Evolutionary conservation across 2,888 invertebrate species (phyloP).

Genomic region (Oscheius sp.): DNA sequence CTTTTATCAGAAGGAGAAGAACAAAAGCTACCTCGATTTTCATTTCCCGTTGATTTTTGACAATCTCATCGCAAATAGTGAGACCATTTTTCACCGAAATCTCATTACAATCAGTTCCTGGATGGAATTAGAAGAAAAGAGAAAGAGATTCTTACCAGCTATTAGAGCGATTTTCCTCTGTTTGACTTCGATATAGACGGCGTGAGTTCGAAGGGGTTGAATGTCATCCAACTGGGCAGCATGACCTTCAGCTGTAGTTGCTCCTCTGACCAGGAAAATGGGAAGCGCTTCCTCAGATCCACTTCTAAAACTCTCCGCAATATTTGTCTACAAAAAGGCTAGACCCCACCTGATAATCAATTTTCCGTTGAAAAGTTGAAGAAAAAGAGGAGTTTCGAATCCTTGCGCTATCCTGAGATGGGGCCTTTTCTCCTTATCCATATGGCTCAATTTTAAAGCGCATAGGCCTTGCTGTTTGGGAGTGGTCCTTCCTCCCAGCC

Average conservation of each 20-base stretch:
- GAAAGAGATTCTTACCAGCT: constrained; percentile 7
- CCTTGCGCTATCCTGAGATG: constrained; percentile 43
- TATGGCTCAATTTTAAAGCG: constrained; percentile 59
- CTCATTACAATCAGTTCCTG: constrained; percentile 12
- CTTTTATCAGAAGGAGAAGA: no score
- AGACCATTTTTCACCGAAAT: constrained; percentile 10
- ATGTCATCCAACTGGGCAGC: constrained; percentile 36
- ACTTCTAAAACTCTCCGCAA: constrained; percentile 19
- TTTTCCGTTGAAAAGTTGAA: constrained; percentile 41
- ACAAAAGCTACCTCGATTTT: not conserved
- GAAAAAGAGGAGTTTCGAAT: constrained; percentile 45
- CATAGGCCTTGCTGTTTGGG: constrained; percentile 58
- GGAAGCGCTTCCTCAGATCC: not conserved
- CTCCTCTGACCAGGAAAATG: constrained; percentile 40
- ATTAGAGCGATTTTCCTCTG: not conserved
- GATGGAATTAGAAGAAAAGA: not conserved
- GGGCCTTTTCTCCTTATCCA: constrained; percentile 56
- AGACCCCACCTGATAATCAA: constrained; percentile 4
- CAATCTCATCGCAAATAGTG: not conserved
- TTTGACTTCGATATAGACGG: constrained; percentile 39
- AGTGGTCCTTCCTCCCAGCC: constrained; percentile 58
- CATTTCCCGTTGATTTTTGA: not conserved
- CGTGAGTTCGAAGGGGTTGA: constrained; percentile 40
- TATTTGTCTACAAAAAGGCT: not conserved
- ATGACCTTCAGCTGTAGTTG: constrained; percentile 34